Evolutionary conservation across 2,797 vertebrate genomes (phyloP), one percentile per base, ranked within the genome.

Genomic region (Toxotes lorentzi): DNA sequence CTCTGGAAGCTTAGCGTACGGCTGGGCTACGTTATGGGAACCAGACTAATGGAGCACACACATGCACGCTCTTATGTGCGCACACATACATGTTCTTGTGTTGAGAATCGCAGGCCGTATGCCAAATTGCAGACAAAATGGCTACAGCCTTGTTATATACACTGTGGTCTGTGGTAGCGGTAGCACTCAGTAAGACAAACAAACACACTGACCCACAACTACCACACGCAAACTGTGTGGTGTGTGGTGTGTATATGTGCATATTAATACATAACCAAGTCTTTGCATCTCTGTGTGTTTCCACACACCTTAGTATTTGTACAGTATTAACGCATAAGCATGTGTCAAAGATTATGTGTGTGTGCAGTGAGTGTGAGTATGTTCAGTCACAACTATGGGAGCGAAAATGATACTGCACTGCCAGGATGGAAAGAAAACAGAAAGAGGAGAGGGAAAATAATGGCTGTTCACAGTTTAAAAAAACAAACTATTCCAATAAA

Each of bases 111-210:
- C 60, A 72, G 86, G 78, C 84, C 0, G 21, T 41, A 71, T 84
- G 89, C 91, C 91, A 92, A 91, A 85, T 84, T 89, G 71, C 79
- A 85, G 74, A 89, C 78, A 92, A 91, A 90, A 91, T 88, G 88
- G 79, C 81, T 86, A 47, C 70, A 79, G 72, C 64, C 71, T 76
- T 68, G 56, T 72, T 88, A 84, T 85, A 87, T 61, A 78, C 86
- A 85, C 71, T 89, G 85, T 70, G 89, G 92, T 91, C 69, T 88
- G 90, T 91, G 89, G 90, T 78, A 58, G 82, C 56, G 12, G 89
- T 81, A 87, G 82, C 84, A 88, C 85, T 91, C 83, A 82, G 83
- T 68, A 82, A 90, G 79, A 88, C 85, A 91, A 92, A 92, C 89
- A 92, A 90, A 90, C 88, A 90, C 58, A 79, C 19, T 24, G 54